phyloP scores from a whole-genome alignment of 2,113 vertebrate genomes.

The human region GRCh38 chr5:98461001-98461500 shows the following conservation, averaged over 20 bases:
- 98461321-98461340: not conserved
- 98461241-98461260: not conserved
- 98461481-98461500: not conserved
- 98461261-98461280: not conserved
- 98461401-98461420: not conserved
- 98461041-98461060: conserved; percentile 12
- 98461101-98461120: not conserved
- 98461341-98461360: not conserved
- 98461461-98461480: not conserved
- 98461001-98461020: conserved; percentile 43
- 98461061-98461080: not conserved
- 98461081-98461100: not conserved
- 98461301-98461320: conserved; percentile 1
- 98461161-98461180: conserved; percentile 43
- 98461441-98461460: not conserved
- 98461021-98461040: conserved; percentile 32
- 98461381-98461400: not conserved
- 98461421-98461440: not conserved
- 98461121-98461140: not conserved
- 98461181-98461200: conserved; percentile 40
- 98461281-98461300: not conserved
- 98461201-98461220: not conserved
- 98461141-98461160: conserved; percentile 53
- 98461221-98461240: conserved; percentile 49
- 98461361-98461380: not conserved